Evolutionary conservation across 2,888 invertebrate species (phyloP).

Genomic region (Cecidostiba fungosa): DNA sequence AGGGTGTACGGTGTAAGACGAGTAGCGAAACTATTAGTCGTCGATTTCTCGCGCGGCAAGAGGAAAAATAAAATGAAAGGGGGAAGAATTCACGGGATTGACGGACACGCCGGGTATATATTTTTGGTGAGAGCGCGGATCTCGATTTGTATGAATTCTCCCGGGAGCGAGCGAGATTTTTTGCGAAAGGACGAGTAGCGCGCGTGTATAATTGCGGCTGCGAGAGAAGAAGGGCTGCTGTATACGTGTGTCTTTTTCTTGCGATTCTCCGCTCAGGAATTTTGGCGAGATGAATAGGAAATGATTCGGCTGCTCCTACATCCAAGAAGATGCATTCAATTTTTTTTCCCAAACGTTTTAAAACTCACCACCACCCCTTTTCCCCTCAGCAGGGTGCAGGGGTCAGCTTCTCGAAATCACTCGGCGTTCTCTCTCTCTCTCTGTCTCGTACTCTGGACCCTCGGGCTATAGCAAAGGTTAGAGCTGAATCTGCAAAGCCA

Average conservation of each 20-base stretch:
- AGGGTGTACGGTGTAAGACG: conserved; percentile 69
- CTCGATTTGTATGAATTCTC: conserved; percentile 20
- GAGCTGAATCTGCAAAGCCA: conserved; percentile 49
- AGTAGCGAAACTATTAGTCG: conserved; percentile 77
- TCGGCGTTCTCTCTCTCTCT: neutral
- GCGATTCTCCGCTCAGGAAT: neutral
- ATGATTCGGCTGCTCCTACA: too few relatives aligned
- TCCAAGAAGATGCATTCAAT: conserved; percentile 30
- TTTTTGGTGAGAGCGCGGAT: neutral
- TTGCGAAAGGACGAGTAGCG: conserved; percentile 21
- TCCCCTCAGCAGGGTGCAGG: neutral
- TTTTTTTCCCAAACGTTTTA: neutral
- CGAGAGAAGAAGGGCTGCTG: too few relatives aligned
- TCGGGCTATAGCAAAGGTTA: conserved; percentile 21
- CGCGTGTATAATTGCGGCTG: neutral
- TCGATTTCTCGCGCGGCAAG: conserved; percentile 34
- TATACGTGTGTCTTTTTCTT: neutral
- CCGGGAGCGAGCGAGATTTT: neutral
- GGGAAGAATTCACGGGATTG: neutral
- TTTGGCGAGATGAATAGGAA: neutral
- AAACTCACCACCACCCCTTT: neutral
- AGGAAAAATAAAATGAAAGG: neutral
- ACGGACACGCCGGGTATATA: neutral
- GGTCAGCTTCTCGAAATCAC: conserved; percentile 8
- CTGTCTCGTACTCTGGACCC: neutral